Evolutionary conservation across 1,140 invertebrate genomes (phyloP).

Genomic region (Oryctes rhinoceros): DNA sequence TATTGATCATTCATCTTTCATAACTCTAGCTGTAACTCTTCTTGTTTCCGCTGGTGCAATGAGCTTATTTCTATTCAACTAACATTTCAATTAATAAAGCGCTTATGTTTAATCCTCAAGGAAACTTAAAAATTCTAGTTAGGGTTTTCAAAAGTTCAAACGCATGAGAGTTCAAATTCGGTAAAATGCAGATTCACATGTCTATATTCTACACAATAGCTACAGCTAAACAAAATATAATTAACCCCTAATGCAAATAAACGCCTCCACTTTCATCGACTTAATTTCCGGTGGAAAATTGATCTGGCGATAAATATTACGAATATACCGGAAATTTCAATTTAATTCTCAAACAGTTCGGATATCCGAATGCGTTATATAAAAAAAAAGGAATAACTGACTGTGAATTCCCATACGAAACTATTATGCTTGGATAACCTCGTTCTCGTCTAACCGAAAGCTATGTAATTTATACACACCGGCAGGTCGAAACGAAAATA

Average conservation of each 20-base stretch:
- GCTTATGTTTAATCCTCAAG: too few relatives aligned
- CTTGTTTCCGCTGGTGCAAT: too few relatives aligned
- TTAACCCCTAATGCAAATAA: constrained; percentile 17
- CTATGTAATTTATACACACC: not conserved
- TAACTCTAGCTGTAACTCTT: too few relatives aligned
- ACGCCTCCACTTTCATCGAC: not conserved
- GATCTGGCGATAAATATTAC: constrained; percentile 44
- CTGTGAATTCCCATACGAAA: constrained; percentile 45
- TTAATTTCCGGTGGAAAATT: constrained; percentile 52
- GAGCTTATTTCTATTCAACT: too few relatives aligned
- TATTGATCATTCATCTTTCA: too few relatives aligned
- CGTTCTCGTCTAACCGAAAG: not conserved
- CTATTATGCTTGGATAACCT: constrained; percentile 29
- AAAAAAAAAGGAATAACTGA: constrained; percentile 5
- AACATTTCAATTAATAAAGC: too few relatives aligned
- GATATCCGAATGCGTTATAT: constrained; percentile 47
- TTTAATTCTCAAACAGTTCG: constrained; percentile 51
- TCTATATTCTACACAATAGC: too few relatives aligned
- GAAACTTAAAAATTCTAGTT: too few relatives aligned
- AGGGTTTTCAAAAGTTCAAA: too few relatives aligned
- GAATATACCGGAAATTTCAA: constrained; percentile 50
- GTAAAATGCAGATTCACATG: too few relatives aligned
- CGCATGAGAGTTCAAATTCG: too few relatives aligned
- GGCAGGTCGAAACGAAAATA: not conserved
- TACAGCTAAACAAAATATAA: not conserved